These are phyloP conservation scores for Lophura nycthemera DNA, from an alignment of 2,113 vertebrate genomes.

Conservation along the genomic window DNA sequence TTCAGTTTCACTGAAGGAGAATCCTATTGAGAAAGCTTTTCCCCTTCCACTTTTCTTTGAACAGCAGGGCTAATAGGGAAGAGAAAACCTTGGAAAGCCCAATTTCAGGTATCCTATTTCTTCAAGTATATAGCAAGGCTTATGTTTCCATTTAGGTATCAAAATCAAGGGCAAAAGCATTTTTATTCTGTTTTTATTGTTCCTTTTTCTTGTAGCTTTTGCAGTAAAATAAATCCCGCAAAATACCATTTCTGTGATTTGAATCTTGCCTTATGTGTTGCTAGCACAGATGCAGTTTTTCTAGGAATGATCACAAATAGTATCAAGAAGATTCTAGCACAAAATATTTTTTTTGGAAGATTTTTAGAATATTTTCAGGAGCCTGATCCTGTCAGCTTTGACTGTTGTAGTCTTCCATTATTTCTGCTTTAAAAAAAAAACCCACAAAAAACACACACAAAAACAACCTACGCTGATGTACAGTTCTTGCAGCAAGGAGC, in stretches of 20 bases:
- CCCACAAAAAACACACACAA: too few species aligned
- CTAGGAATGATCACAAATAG: not conserved
- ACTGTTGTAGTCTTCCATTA: not conserved
- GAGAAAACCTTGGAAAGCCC: not conserved
- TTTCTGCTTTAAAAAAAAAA: not conserved
- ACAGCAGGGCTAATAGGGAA: not conserved
- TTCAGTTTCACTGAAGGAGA: not conserved
- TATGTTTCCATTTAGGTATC: not conserved
- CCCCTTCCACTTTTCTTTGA: not conserved
- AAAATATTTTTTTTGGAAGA: not conserved
- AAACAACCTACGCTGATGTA: not conserved
- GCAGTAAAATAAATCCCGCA: not conserved
- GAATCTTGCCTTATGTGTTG: not conserved
- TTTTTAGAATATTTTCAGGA: not conserved
- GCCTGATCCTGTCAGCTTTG: not conserved
- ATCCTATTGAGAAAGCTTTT: not conserved
- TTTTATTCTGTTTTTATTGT: not conserved
- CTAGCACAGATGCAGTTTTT: not conserved
- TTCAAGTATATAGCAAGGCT: not conserved
- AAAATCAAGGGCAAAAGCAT: not conserved
- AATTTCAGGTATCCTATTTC: not conserved
- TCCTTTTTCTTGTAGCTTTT: not conserved
- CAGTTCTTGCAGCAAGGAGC: not conserved
- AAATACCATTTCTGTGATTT: not conserved
- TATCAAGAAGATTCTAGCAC: not conserved